Evolutionary conservation across 2,888 invertebrate genomes (phyloP).

Genomic region (Globia sparganii): DNA sequence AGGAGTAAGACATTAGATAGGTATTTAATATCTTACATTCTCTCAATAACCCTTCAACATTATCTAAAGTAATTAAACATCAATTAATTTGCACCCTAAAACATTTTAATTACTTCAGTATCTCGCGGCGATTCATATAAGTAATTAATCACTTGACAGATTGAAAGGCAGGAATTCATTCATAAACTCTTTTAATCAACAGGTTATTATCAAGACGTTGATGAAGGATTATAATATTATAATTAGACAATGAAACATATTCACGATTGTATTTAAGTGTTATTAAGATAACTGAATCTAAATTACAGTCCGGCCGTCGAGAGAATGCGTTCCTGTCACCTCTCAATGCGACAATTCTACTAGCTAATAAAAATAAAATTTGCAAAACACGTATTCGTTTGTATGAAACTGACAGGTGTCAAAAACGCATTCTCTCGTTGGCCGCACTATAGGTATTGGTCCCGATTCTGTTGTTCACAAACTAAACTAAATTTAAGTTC

Average conservation of each 20-base stretch:
- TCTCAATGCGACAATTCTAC: too few relatives aligned
- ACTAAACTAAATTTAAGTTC: too few relatives aligned
- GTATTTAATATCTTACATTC: conserved; percentile 13
- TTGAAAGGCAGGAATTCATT: conserved; percentile 17
- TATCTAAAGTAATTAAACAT: conserved; percentile 19
- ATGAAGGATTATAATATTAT: conserved; percentile 16
- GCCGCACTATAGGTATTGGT: too few relatives aligned
- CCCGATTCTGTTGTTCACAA: too few relatives aligned
- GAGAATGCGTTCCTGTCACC: too few relatives aligned
- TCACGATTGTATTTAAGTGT: conserved; percentile 2
- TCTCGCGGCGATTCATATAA: conserved; percentile 3
- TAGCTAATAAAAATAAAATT: too few relatives aligned
- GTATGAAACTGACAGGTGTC: too few relatives aligned
- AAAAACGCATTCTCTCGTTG: too few relatives aligned
- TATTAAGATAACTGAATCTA: conserved; percentile 23
- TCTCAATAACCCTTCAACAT: conserved; percentile 1
- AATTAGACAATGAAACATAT: conserved; percentile 24
- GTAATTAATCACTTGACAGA: conserved; percentile 20
- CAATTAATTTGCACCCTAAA: conserved; percentile 4
- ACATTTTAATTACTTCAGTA: conserved; percentile 26
- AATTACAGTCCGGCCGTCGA: too few relatives aligned
- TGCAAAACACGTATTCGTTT: too few relatives aligned
- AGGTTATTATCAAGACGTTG: background rate
- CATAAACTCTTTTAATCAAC: conserved; percentile 18
- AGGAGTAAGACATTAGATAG: background rate